phyloP scores from a whole-genome alignment of 2,113 vertebrate species.

The Aegypius monachus region DNA sequence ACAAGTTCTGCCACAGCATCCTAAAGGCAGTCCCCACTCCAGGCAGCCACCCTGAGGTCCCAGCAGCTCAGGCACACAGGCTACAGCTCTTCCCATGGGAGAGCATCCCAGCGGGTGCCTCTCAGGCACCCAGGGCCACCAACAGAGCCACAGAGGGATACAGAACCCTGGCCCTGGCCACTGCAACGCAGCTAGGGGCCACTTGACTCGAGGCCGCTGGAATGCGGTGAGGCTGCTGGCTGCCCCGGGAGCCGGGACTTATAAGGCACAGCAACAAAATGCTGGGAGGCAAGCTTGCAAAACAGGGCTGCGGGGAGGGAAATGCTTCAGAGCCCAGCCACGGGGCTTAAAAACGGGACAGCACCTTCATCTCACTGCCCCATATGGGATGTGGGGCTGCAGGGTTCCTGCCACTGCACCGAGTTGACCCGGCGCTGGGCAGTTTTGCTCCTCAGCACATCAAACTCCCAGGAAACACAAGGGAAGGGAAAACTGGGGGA shows the following conservation, averaged over 20 bases:
- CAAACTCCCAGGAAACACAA: background rate
- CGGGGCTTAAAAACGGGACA: rapidly evolving
- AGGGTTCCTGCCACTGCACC: rapidly evolving
- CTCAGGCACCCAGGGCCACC: background rate
- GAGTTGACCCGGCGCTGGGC: background rate
- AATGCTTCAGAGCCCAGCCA: rapidly evolving
- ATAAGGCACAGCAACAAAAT: conserved; percentile 60
- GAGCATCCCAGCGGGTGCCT: background rate
- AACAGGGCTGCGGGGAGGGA: background rate
- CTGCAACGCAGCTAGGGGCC: background rate
- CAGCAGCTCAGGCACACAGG: background rate
- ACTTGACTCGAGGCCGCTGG: conserved; percentile 66
- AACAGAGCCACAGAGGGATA: background rate
- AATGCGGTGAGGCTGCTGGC: conserved; percentile 54
- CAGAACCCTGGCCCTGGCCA: background rate
- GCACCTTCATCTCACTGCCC: background rate
- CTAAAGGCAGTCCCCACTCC: background rate
- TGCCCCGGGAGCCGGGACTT: conserved; percentile 62
- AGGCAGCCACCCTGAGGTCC: background rate
- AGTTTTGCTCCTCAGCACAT: background rate
- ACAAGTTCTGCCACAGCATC: background rate
- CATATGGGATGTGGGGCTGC: rapidly evolving
- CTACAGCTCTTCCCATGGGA: background rate
- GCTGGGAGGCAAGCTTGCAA: background rate
- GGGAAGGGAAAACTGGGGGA: background rate